Base-by-base conservation (phyloP, 1,140 invertebrate species). In the Drosophila nikananu region DNA sequence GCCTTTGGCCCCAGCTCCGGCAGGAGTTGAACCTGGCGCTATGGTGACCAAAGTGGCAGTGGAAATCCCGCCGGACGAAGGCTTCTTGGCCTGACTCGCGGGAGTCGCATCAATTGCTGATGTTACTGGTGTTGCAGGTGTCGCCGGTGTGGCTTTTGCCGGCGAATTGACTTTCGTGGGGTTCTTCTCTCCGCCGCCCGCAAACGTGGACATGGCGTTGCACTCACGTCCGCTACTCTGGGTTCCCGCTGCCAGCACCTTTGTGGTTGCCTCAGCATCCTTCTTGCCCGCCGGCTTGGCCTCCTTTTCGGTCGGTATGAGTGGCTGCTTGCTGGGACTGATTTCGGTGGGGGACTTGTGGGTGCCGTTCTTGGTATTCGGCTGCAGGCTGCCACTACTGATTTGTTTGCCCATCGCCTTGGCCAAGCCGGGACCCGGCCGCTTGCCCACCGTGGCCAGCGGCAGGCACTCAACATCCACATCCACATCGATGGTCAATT, bases 361-460 rank as follows among this genome's bases (percentile, higher is more conserved):
- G 10, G 54, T 62, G 15, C 83, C 74, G 19, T 83, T 86, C 23
- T 86, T 81, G n/a, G 63, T 12, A 12, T 59, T 62, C 13, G 65
- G 25, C 52, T 68, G 77, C 39, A 73, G 59, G 51, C 71, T 91
- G 41, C 49, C 71, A 19, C 79, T 78, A 49, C 46, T 75, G 39
- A 80, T 66, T 41, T 84, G 73, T 7, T 67, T 94, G 21, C 94
- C 93, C 44, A 78, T 61, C 55, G 94, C 93, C 65, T 95, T 95
- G 5, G 94, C 74, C 60, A 94, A 94, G 63, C 94, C 94, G 13
- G 94, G 94, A 21, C 94, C 94, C 17, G 94, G 94, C 17, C 94
- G 75, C 75, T 93, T 94, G 62, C 93, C 68, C 37, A 80, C 70
- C 1, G 78, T 82, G 7, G 63, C 79, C 67, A 82, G 55, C 10